phyloP scores from a whole-genome alignment of 2,888 invertebrate species.

The Bombyx huttoni region DNA sequence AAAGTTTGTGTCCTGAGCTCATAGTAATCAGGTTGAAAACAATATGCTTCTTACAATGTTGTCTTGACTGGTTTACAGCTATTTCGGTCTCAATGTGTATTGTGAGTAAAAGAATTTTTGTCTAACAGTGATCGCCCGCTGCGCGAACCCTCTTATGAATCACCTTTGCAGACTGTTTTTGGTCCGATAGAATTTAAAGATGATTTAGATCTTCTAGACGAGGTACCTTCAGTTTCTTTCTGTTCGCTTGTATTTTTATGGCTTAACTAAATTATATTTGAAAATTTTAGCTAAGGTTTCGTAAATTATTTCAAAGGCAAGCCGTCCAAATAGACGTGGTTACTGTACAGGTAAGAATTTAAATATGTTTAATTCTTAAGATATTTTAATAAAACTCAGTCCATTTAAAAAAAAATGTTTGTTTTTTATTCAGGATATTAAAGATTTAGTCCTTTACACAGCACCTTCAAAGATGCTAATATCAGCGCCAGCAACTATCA shows the following conservation, averaged over 20 bases:
- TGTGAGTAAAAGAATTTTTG: background rate
- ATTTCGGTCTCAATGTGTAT: too few relatives aligned
- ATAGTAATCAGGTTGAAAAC: too few relatives aligned
- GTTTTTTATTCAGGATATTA: constrained; percentile 59
- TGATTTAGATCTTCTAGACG: constrained; percentile 44
- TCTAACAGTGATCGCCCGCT: constrained; percentile 9
- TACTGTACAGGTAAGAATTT: constrained; percentile 28
- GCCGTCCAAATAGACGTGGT: constrained; percentile 51
- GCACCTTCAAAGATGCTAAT: constrained; percentile 42
- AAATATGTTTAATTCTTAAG: background rate
- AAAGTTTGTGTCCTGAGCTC: too few relatives aligned
- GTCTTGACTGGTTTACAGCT: too few relatives aligned
- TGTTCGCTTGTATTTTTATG: background rate
- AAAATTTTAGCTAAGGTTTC: constrained; percentile 41
- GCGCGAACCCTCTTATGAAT: constrained; percentile 6
- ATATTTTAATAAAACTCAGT: background rate
- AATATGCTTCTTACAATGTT: too few relatives aligned
- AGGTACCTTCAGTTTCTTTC: constrained; percentile 23
- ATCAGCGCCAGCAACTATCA: constrained; percentile 50
- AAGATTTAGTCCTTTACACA: constrained; percentile 67
- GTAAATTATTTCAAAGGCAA: constrained; percentile 59
- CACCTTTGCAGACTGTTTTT: constrained; percentile 11
- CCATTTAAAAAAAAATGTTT: background rate
- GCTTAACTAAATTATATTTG: background rate
- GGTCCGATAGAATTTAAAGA: constrained; percentile 41